Base-by-base conservation (phyloP, 1,140 invertebrate species). In the Drosophila pruinosa region DNA sequence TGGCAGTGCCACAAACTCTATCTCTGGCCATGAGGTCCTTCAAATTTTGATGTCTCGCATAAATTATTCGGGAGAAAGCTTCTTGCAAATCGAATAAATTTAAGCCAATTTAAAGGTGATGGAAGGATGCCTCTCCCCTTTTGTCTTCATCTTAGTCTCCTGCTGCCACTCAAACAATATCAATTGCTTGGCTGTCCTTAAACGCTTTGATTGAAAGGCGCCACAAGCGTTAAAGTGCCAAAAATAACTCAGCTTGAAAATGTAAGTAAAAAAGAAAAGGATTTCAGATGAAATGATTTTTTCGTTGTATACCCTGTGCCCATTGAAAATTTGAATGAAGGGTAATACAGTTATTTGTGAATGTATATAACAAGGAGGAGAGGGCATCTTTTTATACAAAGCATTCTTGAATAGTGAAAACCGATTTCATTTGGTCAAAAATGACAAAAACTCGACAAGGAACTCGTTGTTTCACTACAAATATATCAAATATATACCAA, bases 1-100 rank as follows among this genome's bases (percentile, higher is more conserved):
- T 17, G 5, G 14, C 15, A 12, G 14, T 17, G 39, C 39, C 26
- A 39, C 50, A 31, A 41, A 22, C 17, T 21, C 39, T 14, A 24
- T 52, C 47, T 24, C 22, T 41, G 47, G 10, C 38, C 24, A 15
- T 52, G 12, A 47, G 52, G 19, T 45, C 45, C 62, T 73, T 62
- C 28, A 68, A 69, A 61, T 73, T 63, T 62, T 57, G 52, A 56
- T 74, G 57, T 48, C 65, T 48, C 45, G 65, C 65, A 69, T 74
- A 74, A 61, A 70, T 70, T 70, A 70, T 70, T 61, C 57, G 50
- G 14, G 22, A 41, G 43, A 64, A 65, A 61, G 63, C 39, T 54
- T 39, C 54, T 54, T 43, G 47, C 47, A 63, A 74, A 74, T 74
- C 72, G 67, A 64, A 74, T 74, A 71, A 74, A 74, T 71, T 74